These are phyloP conservation scores for Papilio xuthus DNA, from an alignment of 1,140 invertebrate species.

Conservation along the genomic window DNA sequence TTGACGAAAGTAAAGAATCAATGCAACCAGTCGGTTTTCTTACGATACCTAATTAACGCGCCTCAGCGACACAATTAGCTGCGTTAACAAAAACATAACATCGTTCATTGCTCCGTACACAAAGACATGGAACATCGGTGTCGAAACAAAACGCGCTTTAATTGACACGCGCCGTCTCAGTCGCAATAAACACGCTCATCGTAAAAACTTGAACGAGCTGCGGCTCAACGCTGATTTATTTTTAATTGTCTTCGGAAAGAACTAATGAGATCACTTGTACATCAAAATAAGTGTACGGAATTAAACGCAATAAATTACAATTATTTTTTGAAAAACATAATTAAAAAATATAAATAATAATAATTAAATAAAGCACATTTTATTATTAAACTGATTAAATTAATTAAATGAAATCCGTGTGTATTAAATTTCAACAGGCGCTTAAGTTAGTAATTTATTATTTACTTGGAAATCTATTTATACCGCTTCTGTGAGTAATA, in stretches of 20 bases:
- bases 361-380: neutral
- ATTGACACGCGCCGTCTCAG: neutral
- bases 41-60: neutral
- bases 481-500: too few species aligned
- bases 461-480: neutral
- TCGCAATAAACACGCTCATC: neutral
- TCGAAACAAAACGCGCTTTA: conserved; percentile 5
- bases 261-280: neutral
- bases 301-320: neutral
- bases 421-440: neutral
- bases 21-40: neutral
- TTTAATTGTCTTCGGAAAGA: neutral
- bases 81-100: neutral
- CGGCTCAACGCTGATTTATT: neutral
- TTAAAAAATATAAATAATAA: too few species aligned
- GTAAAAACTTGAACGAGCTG: neutral
- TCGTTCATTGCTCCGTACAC: conserved; percentile 2
- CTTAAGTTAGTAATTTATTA: neutral
- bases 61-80: neutral
- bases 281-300: neutral
- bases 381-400: neutral
- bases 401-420: neutral
- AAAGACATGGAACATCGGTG: conserved; percentile 7
- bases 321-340: neutral
- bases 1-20: neutral